Evolutionary conservation across 2,888 invertebrate genomes (phyloP).

Genomic region (Conus canariensis): DNA sequence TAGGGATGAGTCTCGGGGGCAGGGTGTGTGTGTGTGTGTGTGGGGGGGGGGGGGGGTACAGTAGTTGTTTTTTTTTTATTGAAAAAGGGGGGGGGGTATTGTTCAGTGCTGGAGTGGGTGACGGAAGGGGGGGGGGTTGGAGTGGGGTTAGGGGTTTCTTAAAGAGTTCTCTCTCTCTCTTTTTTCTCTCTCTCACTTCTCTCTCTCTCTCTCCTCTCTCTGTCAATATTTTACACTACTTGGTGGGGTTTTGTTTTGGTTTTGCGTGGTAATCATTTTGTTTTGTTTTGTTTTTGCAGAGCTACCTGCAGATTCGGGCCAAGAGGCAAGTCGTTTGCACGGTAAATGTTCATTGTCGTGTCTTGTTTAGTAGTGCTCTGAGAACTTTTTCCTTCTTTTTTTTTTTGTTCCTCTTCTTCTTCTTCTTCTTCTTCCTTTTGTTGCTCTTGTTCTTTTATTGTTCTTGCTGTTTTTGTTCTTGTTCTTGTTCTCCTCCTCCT

Average conservation of each 20-base stretch:
- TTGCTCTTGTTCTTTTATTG: not conserved
- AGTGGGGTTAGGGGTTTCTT: not conserved
- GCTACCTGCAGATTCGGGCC: constrained; percentile 86
- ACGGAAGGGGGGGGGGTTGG: not conserved
- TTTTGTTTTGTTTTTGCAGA: constrained; percentile 77
- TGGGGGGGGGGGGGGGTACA: not conserved
- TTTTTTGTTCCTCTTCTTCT: not conserved
- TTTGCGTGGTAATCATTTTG: not conserved
- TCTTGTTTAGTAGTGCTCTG: no score
- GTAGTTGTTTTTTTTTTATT: no score
- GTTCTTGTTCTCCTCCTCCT: not conserved
- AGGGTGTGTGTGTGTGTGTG: not conserved
- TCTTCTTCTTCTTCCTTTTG: not conserved
- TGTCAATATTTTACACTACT: not conserved
- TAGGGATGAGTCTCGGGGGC: not conserved
- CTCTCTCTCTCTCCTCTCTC: not conserved
- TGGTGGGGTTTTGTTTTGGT: constrained; percentile 42
- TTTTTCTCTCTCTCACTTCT: not conserved
- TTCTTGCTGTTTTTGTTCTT: not conserved
- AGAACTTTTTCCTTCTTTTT: no score
- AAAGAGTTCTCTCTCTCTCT: not conserved
- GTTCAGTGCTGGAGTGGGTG: no score
- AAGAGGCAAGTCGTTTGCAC: constrained; percentile 86
- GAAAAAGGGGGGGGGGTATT: no score
- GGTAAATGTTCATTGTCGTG: constrained; percentile 59